Evolutionary conservation across 2,113 vertebrate genomes (phyloP).

Genomic region (zebrafish (Danio rerio)): GRCz12tu NC_133189.1:32762001-32762500

Average conservation of each 20-base stretch:
- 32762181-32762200: slow-evolving; percentile 6
- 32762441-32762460: too few species aligned
- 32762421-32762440: not conserved
- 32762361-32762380: too few species aligned
- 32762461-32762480: not conserved
- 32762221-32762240: not conserved
- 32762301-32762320: not conserved
- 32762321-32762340: not conserved
- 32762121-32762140: slow-evolving; percentile 11
- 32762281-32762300: not conserved
- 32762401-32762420: too few species aligned
- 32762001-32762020: not conserved
- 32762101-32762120: not conserved
- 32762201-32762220: not conserved
- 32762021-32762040: not conserved
- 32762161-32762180: not conserved
- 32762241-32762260: not conserved
- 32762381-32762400: too few species aligned
- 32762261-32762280: too few species aligned
- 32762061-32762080: not conserved
- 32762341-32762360: not conserved
- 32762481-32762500: not conserved
- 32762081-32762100: too few species aligned
- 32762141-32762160: slow-evolving; percentile 37
- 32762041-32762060: not conserved